Evolutionary conservation across 2,797 vertebrate genomes (phyloP).

Genomic region (Peromyscus nudipes): DNA sequence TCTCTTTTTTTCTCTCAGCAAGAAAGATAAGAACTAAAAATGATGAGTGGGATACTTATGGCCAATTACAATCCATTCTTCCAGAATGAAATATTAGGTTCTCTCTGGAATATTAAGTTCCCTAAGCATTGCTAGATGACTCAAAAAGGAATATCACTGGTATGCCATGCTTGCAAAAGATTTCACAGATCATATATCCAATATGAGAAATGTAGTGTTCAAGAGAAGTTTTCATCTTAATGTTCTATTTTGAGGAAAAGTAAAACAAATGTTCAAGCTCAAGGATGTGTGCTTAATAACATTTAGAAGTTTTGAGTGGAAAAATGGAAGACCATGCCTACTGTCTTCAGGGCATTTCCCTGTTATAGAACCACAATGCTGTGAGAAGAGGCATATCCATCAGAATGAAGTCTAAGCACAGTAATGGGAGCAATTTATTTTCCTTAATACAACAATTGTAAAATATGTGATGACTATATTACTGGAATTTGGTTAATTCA

Average conservation of each 20-base stretch:
- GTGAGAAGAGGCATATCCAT: neutral
- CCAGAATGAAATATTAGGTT: constrained; percentile 7
- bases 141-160: neutral
- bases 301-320: constrained; percentile 49
- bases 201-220: neutral
- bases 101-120: neutral
- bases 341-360: constrained; percentile 64
- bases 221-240: constrained; percentile 2
- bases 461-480: constrained; percentile 65
- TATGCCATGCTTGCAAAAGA: neutral
- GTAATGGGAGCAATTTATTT: constrained; percentile 81
- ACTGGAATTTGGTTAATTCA: constrained; percentile 60
- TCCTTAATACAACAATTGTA: constrained; percentile 75
- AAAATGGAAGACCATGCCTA: constrained; percentile 75
- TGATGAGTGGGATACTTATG: neutral
- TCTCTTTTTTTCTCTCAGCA: constrained; percentile 1
- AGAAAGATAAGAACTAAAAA: constrained; percentile 48
- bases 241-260: constrained; percentile 47
- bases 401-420: constrained; percentile 71
- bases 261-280: constrained; percentile 15
- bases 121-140: neutral
- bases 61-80: neutral
- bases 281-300: neutral
- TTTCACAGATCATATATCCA: neutral
- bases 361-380: constrained; percentile 43